Conservation (phyloP, 2,797 vertebrate genomes). For the Hafferia zeledoni region DNA sequence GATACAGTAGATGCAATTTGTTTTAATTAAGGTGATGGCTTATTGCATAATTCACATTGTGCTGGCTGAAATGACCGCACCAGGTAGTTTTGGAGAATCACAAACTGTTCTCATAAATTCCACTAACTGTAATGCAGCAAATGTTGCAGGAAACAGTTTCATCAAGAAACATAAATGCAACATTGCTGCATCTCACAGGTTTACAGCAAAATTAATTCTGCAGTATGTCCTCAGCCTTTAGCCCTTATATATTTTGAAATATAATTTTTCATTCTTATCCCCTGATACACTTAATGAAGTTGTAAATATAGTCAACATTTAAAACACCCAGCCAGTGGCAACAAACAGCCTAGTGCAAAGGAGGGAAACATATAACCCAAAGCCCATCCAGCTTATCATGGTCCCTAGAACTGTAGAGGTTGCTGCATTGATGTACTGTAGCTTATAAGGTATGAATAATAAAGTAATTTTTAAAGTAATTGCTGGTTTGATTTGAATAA, state of each 20-base stretch:
- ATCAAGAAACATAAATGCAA: constrained; percentile 43
- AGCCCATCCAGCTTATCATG: not conserved
- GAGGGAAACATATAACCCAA: not conserved
- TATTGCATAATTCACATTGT: constrained; percentile 78
- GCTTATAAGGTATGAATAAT: not conserved
- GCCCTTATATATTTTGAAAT: not conserved
- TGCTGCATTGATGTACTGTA: not conserved
- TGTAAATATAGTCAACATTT: not conserved
- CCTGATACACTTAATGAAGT: not conserved
- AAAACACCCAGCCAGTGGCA: not conserved
- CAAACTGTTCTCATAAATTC: constrained; percentile 71
- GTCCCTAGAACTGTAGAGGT: not conserved
- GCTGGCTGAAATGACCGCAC: constrained; percentile 65
- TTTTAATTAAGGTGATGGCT: constrained; percentile 79
- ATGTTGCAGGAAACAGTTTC: constrained; percentile 52
- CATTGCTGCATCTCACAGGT: not conserved
- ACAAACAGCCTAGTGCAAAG: not conserved
- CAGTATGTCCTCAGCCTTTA: not conserved
- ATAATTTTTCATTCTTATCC: not conserved
- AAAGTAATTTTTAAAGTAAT: not conserved
- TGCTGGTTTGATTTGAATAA: not conserved
- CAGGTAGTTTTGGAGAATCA: constrained; percentile 73
- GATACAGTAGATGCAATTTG: constrained; percentile 76
- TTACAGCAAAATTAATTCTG: not conserved
- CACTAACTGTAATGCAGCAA: constrained; percentile 69